Evolutionary conservation across 2,797 vertebrate species (phyloP), one percentile per base, ranked within the genome.

Genomic region (Bradypodion pumilum): DNA sequence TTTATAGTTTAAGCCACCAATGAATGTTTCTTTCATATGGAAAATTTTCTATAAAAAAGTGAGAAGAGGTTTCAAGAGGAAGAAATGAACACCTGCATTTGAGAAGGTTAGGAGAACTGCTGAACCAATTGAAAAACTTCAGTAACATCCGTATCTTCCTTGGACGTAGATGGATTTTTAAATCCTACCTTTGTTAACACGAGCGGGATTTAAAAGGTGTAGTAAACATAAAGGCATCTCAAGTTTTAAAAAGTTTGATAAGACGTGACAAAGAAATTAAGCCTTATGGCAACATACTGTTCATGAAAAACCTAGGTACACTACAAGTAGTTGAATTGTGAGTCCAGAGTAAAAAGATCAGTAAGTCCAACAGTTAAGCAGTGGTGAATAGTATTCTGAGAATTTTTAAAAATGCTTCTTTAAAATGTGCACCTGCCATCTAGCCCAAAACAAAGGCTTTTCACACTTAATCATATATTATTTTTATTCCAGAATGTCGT

Each of bases 31-130:
- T 75, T 29, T 65, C 19, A 29, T 76, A 2, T 25, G 25, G 63
- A 81, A 66, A 32, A 16, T 25, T 46, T 25, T 74, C 13, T 85
- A 23, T 82, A 65, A 75, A 72, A 80, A 75, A 80, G 60, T 29
- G 49, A 60, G 35, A 74, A 70, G 21, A 74, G 23, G 15, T 23
- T 37, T 85, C 40, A 85, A 37, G 49, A 79, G 46, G 19, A 66
- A 42, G 8, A 12, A 23, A 52, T 27, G 23, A 10, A 29, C 21
- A 40, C 23, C 13, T 44, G 29, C 6, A 62, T 40, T 29, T 44
- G 60, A 52, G 27, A 44, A 74, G 8, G 8, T 73, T 46, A 7
- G 40, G 69, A 37, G 59, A 52, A 29, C 32, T 27, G n/a, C 62
- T 69, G 40, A 68, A n/a, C 62, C 46, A 46, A 44, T 66, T 80